phyloP scores from a whole-genome alignment of 92 coral and sea anemone species.

The Zoanthus sociatus region DNA sequence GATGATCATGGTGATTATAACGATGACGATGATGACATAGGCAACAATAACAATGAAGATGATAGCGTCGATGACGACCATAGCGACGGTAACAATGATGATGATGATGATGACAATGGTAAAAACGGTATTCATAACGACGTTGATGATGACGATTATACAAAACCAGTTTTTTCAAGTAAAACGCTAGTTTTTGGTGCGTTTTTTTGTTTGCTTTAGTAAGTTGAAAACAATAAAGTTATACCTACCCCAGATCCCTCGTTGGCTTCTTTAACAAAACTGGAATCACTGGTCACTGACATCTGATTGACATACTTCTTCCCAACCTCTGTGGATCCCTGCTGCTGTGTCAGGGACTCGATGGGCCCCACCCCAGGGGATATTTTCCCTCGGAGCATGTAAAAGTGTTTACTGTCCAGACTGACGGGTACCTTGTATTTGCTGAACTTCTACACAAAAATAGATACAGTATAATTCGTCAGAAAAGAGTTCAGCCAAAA shows the following conservation, averaged over 20 bases:
- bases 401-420: slow-evolving; percentile 80
- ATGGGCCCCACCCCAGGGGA: slow-evolving; percentile 77
- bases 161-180: not conserved
- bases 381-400: slow-evolving; percentile 75
- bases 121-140: too few relatives aligned
- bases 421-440: slow-evolving; percentile 85
- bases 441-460: slow-evolving; percentile 51
- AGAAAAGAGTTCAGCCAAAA: too few relatives aligned
- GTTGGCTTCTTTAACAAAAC: slow-evolving; percentile 80
- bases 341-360: slow-evolving; percentile 75
- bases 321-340: slow-evolving; percentile 57
- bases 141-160: too few relatives aligned
- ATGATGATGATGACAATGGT: too few relatives aligned
- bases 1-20: too few relatives aligned
- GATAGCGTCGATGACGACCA: too few relatives aligned
- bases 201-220: not conserved
- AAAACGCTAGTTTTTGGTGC: not conserved
- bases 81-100: too few relatives aligned
- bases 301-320: slow-evolving; percentile 59
- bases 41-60: too few relatives aligned
- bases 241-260: slow-evolving; percentile 83
- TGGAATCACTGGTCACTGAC: slow-evolving; percentile 68
- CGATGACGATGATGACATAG: too few relatives aligned
- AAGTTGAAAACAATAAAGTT: not conserved
- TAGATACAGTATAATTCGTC: not conserved